A percentile compares a stretch with the other conserved stretches of the same genome.
Evolutionary conservation across 2,113 vertebrate genomes (phyloP).

Genomic region (Gymnogyps californianus): DNA sequence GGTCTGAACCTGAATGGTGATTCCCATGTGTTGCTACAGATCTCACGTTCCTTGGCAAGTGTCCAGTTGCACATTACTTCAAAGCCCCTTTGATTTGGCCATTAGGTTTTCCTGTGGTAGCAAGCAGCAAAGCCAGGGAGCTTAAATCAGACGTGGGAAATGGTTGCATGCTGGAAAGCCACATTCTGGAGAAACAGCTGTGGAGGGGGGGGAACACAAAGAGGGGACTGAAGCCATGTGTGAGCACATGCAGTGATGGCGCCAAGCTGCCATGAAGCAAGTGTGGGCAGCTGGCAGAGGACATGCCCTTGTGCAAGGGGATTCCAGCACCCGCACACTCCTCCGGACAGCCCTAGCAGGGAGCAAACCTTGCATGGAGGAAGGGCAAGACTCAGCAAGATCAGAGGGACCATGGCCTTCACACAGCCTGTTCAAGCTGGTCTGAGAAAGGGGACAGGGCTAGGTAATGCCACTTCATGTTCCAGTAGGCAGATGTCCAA

Average conservation of each 20-base stretch:
- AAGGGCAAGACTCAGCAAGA: background rate
- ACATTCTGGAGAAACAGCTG: background rate
- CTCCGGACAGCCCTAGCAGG: background rate
- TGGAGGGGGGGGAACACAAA: background rate
- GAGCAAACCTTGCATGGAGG: background rate
- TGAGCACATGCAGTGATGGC: background rate
- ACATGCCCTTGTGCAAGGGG: background rate
- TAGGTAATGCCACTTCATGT: accelerated
- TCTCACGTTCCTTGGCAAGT: background rate
- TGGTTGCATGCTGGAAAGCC: accelerated
- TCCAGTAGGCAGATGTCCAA: background rate
- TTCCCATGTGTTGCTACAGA: background rate
- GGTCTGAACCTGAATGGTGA: background rate
- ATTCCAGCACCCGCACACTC: background rate
- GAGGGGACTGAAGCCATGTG: background rate
- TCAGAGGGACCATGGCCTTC: background rate
- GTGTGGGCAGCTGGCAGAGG: background rate
- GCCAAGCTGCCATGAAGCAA: background rate
- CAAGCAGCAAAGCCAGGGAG: background rate
- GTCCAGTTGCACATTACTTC: background rate
- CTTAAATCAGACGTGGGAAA: background rate
- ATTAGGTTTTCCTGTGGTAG: background rate
- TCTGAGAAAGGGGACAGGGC: background rate
- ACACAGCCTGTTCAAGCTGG: background rate
- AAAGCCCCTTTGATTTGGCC: background rate